Base-by-base conservation (phyloP, 2,113 vertebrate genomes). In the Seriola quinqueradiata region DNA sequence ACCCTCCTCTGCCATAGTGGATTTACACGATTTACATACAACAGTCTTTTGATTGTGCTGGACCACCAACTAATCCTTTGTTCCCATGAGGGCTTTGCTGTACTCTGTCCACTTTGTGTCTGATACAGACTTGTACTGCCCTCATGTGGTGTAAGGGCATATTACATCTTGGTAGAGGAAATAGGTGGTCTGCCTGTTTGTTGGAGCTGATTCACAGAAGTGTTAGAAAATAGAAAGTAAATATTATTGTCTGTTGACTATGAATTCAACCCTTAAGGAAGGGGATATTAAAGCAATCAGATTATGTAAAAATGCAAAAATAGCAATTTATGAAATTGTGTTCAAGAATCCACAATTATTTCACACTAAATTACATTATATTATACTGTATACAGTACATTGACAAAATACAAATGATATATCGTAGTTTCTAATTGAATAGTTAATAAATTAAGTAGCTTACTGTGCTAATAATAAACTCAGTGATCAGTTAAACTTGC, bases 61-160 rank as follows among this genome's bases (percentile, higher is more conserved):
- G 92, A 89, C 91, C 87, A 92, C 88, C 91, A 90, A 79, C 91
- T 92, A 90, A 92, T 92, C 91, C 89, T 93, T 92, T 92, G 91
- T 92, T 92, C 89, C 88, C 90, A 72, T 64, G 82, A 86, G 86
- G 64, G 67, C 68, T 64, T 68, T 7, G 70, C 46, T 70, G 23
- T n/a, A 36, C 48, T 19, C 21, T 34, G 64, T 48, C 28, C 68
- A 57, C 68, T 57, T 14, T 25, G 16, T 21, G 4, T 89, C 59
- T 75, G 74, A 19, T 46, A 58, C 23, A 88, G 86, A 79, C 64
- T 68, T 48, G 12, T 90, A 90, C 91, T 94, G 92, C 77, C 92
- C 85, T 73, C 93, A 36, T 87, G 91, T 90, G 94, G 85, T 52
- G 0, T 13, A 55, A 52, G 0, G 2, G 8, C 40, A 44, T 59